Evolutionary conservation across 2,113 vertebrate species (phyloP).

Genomic region (Equus przewalskii): DNA sequence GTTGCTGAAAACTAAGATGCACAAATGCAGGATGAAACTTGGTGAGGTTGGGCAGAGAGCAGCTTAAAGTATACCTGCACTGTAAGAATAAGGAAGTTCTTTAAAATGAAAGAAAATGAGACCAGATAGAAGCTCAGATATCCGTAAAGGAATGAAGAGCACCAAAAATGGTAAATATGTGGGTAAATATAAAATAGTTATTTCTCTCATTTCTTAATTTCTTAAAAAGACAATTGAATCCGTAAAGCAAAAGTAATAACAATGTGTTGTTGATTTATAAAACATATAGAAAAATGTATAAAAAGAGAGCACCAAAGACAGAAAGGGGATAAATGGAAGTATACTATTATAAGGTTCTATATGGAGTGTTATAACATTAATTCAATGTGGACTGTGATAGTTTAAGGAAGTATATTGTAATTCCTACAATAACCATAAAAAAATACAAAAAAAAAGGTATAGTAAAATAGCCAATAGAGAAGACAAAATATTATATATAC

Average conservation of each 20-base stretch:
- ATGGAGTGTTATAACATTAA: not conserved
- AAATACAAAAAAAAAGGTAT: conserved; percentile 8
- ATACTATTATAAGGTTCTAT: not conserved
- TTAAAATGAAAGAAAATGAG: not conserved
- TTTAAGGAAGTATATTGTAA: not conserved
- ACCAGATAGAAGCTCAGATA: not conserved
- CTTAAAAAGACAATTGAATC: not conserved
- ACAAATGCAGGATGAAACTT: not conserved
- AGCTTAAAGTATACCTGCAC: not conserved
- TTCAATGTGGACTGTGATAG: not conserved
- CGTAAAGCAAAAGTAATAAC: not conserved
- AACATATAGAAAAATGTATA: not conserved
- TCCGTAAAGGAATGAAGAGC: not conserved
- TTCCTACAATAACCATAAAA: not conserved
- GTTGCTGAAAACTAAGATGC: not conserved
- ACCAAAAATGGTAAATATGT: not conserved
- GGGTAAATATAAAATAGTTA: not conserved
- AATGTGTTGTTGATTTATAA: not conserved
- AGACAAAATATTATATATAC: not conserved
- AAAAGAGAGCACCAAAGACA: not conserved
- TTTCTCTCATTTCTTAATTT: not conserved
- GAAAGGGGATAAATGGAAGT: not conserved
- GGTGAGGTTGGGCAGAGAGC: not conserved
- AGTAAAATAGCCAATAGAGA: not conserved
- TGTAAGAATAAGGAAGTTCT: not conserved